These are phyloP conservation scores for Galerucella pusilla DNA, from an alignment of 2,888 invertebrate species.

Conservation along the genomic window DNA sequence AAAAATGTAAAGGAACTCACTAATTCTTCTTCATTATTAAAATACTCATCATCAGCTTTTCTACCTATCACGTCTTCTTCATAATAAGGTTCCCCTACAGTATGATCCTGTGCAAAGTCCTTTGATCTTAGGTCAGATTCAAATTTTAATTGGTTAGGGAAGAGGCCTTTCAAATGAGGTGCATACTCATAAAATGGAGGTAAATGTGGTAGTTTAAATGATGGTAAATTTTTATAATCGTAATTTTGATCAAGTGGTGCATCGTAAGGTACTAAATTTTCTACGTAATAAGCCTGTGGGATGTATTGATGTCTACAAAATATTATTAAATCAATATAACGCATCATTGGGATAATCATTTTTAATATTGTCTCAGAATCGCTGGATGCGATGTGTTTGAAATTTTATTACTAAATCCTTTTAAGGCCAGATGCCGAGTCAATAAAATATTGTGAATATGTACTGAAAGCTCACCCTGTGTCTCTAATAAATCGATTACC, in stretches of 20 bases:
- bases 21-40: conserved; percentile 3
- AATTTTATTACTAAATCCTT: too few relatives aligned
- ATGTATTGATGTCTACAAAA: neutral
- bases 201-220: neutral
- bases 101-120: neutral
- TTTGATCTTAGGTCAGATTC: neutral
- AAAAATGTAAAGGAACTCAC: neutral
- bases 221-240: neutral
- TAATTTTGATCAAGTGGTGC: neutral
- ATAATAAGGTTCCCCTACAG: neutral
- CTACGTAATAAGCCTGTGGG: neutral
- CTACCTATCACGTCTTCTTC: neutral
- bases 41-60: neutral
- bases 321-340: too few relatives aligned
- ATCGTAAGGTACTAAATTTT: conserved; percentile 1
- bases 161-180: neutral
- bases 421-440: too few relatives aligned
- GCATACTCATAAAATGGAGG: neutral
- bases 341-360: too few relatives aligned
- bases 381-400: too few relatives aligned
- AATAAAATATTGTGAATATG: neutral
- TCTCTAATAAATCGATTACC: conserved; percentile 17
- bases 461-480: neutral
- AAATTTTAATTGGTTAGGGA: neutral
- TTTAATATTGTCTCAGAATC: too few relatives aligned